Percentiles rank a stretch among this genome's conserved stretches.
These are phyloP conservation scores for Rhynchonycteris naso DNA, from an alignment of 2,797 vertebrate species.

Conservation along the genomic window DNA sequence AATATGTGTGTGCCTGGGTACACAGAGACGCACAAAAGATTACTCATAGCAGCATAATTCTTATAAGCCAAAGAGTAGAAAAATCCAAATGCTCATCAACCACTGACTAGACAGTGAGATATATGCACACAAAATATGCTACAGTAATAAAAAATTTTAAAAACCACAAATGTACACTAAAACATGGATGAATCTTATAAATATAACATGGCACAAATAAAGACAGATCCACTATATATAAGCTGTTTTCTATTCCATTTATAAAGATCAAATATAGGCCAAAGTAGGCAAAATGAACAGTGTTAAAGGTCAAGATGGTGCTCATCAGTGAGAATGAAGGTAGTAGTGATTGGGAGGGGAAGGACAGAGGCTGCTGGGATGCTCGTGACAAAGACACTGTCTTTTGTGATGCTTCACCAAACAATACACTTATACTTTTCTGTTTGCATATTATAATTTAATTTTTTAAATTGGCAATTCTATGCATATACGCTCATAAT, in stretches of 20 bases:
- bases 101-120: not conserved
- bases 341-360: too few species aligned
- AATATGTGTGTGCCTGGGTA: not conserved
- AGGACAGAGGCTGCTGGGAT: not conserved
- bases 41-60: constrained; percentile 7
- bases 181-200: not conserved
- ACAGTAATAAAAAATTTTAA: not conserved
- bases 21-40: not conserved
- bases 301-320: not conserved
- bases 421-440: not conserved
- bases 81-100: not conserved
- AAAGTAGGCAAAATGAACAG: not conserved
- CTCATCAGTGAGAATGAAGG: not conserved
- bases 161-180: not conserved
- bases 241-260: not conserved
- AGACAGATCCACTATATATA: not conserved
- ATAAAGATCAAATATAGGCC: not conserved
- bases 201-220: not conserved
- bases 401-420: constrained; percentile 5
- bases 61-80: not conserved
- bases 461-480: constrained; percentile 10
- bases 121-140: not conserved
- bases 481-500: not conserved
- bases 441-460: not conserved
- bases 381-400: not conserved